A percentile compares a stretch with the other conserved stretches of the same genome.
Conservation (phyloP, 2,797 vertebrate species). For the Streptopelia turtur region DNA sequence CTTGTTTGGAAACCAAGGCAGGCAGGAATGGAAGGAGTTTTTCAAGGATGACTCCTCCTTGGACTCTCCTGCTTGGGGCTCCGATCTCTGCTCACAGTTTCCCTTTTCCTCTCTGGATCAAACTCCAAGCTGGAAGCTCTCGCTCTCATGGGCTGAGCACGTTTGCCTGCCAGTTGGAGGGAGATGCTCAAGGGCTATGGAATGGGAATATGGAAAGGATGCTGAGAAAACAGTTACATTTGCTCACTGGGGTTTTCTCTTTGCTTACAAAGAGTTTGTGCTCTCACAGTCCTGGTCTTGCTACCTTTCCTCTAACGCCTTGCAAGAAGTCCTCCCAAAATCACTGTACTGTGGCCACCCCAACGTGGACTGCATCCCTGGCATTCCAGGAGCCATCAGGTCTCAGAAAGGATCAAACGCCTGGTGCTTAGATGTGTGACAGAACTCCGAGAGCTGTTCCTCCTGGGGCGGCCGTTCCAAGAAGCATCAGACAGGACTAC, state of each 20-base stretch:
- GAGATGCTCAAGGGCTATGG: slow-evolving; percentile 55
- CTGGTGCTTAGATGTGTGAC: background rate
- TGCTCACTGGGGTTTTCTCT: slow-evolving; percentile 59
- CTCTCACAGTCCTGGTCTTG: background rate
- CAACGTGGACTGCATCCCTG: background rate
- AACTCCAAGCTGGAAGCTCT: slow-evolving; percentile 60
- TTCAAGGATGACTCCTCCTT: slow-evolving; percentile 69
- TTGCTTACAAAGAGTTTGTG: slow-evolving; percentile 6
- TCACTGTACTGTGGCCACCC: background rate
- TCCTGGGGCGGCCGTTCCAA: background rate
- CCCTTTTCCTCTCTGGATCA: slow-evolving; percentile 66
- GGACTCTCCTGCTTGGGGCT: slow-evolving; percentile 66
- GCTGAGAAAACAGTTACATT: slow-evolving; percentile 64
- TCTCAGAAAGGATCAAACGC: background rate
- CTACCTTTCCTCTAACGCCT: background rate
- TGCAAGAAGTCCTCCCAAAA: background rate
- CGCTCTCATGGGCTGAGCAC: slow-evolving; percentile 32
- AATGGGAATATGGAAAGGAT: slow-evolving; percentile 68
- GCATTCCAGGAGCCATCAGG: background rate
- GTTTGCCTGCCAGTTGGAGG: slow-evolving; percentile 57
- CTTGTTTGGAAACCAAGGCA: slow-evolving; percentile 68
- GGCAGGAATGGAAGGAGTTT: slow-evolving; percentile 75
- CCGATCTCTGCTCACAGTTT: slow-evolving; percentile 70
- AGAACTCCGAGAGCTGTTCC: background rate
- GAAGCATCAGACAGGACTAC: background rate